These are phyloP conservation scores for Diceros bicornis DNA, from an alignment of 2,797 vertebrate genomes.

Conservation along the genomic window DNA sequence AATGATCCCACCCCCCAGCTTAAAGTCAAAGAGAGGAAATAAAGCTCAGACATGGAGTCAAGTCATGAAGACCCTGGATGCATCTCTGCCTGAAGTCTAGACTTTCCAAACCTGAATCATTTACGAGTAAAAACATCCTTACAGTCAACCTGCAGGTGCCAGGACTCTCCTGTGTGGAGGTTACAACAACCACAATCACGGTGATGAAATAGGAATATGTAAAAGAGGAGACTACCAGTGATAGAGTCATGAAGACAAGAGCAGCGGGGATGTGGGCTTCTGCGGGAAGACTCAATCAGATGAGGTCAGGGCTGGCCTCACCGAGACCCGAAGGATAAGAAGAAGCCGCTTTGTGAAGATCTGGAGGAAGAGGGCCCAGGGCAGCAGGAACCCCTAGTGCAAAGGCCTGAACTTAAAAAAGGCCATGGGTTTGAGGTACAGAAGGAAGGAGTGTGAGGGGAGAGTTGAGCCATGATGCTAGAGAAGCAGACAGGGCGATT, in stretches of 20 bases:
- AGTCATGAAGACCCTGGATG: background rate
- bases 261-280: accelerated
- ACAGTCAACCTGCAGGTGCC: no score
- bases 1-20: background rate
- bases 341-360: background rate
- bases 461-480: no score
- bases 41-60: background rate
- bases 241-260: no score
- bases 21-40: background rate
- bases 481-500: accelerated
- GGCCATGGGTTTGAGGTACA: background rate
- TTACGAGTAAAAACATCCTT: background rate
- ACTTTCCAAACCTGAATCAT: background rate
- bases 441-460: accelerated
- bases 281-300: background rate
- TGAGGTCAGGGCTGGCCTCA: background rate
- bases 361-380: background rate
- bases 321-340: background rate
- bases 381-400: accelerated
- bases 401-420: background rate
- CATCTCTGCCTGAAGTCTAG: no score
- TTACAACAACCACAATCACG: no score
- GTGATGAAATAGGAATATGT: background rate
- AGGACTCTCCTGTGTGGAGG: background rate
- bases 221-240: background rate